These are phyloP conservation scores for Temnothorax nylanderi DNA, from an alignment of 1,140 invertebrate species.

Conservation along the genomic window DNA sequence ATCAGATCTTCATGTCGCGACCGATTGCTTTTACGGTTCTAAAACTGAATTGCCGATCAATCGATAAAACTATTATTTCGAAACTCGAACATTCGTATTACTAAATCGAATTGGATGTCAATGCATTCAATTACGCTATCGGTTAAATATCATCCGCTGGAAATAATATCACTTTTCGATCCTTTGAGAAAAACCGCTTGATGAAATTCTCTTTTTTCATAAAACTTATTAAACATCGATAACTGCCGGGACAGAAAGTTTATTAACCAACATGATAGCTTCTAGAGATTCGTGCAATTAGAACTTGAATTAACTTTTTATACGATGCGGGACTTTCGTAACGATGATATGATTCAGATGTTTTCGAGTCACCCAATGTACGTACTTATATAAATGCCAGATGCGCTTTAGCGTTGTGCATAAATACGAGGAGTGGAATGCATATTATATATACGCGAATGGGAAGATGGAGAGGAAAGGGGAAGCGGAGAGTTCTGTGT, in stretches of 20 bases:
- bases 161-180: not conserved
- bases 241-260: not conserved
- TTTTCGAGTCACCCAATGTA: conserved; percentile 37
- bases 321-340: not conserved
- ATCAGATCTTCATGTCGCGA: conserved; percentile 3
- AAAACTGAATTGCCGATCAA: not conserved
- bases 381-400: not conserved
- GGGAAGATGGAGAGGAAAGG: not conserved
- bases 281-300: not conserved
- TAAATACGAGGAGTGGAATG: conserved; percentile 50
- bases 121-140: not conserved
- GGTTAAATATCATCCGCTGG: not conserved
- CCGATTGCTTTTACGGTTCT: conserved; percentile 6
- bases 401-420: conserved; percentile 28
- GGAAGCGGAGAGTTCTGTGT: not conserved
- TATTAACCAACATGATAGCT: not conserved
- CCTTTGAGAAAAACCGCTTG: not conserved
- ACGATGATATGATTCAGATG: not conserved
- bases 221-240: not conserved
- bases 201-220: not conserved
- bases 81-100: not conserved
- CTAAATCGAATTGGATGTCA: conserved; percentile 20
- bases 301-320: not conserved
- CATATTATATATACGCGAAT: conserved; percentile 32
- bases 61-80: conserved; percentile 6